These are phyloP conservation scores for Scelioninae gen. 1 DNA, from an alignment of 2,888 invertebrate species.

Conservation along the genomic window DNA sequence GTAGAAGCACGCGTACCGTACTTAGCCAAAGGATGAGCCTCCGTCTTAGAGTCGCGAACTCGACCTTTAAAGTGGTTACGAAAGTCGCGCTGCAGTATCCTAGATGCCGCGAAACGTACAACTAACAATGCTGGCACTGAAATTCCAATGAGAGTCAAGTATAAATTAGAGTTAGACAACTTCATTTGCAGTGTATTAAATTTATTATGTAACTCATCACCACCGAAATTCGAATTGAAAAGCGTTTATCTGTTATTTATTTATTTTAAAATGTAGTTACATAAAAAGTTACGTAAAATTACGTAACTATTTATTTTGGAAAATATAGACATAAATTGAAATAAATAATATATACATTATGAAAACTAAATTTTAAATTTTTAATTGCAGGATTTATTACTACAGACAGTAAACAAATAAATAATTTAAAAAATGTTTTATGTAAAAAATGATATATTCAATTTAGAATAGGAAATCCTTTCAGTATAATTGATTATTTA, in stretches of 20 bases:
- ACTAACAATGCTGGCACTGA: slow-evolving; percentile 62
- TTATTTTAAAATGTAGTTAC: neutral
- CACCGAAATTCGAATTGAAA: slow-evolving; percentile 30
- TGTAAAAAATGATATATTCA: too few species aligned
- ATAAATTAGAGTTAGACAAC: slow-evolving; percentile 66
- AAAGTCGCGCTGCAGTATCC: slow-evolving; percentile 58
- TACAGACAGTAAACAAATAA: too few species aligned
- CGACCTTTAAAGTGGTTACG: slow-evolving; percentile 76
- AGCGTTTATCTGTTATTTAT: slow-evolving; percentile 13
- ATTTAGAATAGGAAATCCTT: too few species aligned
- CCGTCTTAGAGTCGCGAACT: slow-evolving; percentile 73
- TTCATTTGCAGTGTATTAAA: slow-evolving; percentile 46
- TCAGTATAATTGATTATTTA: too few species aligned
- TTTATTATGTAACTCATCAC: slow-evolving; percentile 33
- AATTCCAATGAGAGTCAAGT: slow-evolving; percentile 59
- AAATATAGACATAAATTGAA: too few species aligned
- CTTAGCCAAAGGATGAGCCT: slow-evolving; percentile 70
- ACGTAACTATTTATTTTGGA: too few species aligned
- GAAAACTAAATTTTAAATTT: too few species aligned
- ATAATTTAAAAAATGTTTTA: too few species aligned
- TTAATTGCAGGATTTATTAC: too few species aligned
- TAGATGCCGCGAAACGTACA: slow-evolving; percentile 55
- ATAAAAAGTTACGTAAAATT: too few species aligned
- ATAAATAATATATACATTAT: too few species aligned
- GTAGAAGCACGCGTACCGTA: slow-evolving; percentile 63